Base-by-base conservation (phyloP, 2,888 invertebrate genomes). In the Oscheius sp. region DNA sequence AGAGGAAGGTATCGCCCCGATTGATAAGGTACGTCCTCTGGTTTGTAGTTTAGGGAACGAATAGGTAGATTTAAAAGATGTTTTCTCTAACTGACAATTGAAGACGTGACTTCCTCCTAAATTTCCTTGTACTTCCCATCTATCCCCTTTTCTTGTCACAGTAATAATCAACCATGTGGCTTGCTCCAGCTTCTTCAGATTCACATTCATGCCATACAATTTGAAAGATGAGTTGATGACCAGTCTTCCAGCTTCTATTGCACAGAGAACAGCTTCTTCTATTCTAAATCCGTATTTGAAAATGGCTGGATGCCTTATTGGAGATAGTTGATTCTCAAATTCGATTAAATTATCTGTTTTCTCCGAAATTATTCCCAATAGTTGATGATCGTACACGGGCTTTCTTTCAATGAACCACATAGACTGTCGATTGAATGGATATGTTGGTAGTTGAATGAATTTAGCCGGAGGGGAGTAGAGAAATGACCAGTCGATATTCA, bases 401-500 rank as follows among this genome's bases (percentile, higher is more conserved):
- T 44, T 49, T 14, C 71, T 67, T 22, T 75, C 70, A 24, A 72
- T 71, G 44, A 73, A 70, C 82, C 82, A 82, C 14, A 73, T 51
- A 1, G 62, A 47, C 44, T 73, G 72, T 45, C 71, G 67, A 49
- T 80, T 80, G 73, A 82, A 83, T 3, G 68, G 61, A 59, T 83
- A 83, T 8, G 75, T 82, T 0, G 82, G 83, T 6, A 82, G 68
- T 20, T 47, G 57, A 24, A 74, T 59, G 50, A 36, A 68, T n/a
- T 59, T 45, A 8, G 32, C 22, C 9, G 66, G 50, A 38, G 51
- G 17, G 6, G 44, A 22, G 44, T 80, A 82, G 17, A 82, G 63
- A 2, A 57, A 45, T 1, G 64, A 50, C 80, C 80, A 81, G 32
- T 80, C 69, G 1, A 81, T 36, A 8, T 75, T 72, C 41, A 72